phyloP scores from a whole-genome alignment of 2,113 vertebrate genomes.

The Odobenus rosmarus region DNA sequence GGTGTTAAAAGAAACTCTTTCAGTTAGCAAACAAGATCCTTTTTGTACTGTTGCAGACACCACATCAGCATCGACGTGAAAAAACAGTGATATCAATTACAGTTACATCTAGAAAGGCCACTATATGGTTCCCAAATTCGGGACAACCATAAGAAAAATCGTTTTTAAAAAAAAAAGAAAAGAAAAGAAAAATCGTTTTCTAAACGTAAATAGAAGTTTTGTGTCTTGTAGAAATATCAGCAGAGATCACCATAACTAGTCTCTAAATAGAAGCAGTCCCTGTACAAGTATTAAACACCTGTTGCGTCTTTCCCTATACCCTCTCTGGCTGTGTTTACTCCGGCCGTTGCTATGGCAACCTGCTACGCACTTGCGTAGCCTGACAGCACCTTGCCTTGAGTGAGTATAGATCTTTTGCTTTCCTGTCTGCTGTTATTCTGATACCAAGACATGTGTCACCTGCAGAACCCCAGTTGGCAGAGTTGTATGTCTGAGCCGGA shows the following conservation, averaged over 20 bases:
- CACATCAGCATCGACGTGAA: background rate
- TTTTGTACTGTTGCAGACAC: background rate
- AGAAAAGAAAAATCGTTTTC: background rate
- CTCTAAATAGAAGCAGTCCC: background rate
- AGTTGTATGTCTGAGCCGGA: background rate
- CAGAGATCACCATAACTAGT: background rate
- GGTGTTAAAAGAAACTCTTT: constrained; percentile 3
- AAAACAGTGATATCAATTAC: background rate
- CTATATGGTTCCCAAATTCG: constrained; percentile 5
- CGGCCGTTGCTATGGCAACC: background rate
- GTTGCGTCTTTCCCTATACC: background rate
- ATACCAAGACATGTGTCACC: background rate
- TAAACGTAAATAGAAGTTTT: background rate
- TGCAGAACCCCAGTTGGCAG: background rate
- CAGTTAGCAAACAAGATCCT: background rate
- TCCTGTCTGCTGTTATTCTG: constrained; percentile 29
- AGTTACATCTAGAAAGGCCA: background rate
- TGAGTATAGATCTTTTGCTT: background rate
- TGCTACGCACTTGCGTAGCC: background rate
- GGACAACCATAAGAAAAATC: background rate
- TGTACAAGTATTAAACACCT: background rate
- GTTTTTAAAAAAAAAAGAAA: background rate
- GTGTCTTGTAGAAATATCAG: background rate
- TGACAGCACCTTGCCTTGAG: background rate
- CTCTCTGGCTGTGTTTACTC: background rate